Evolutionary conservation across 64 coral and sea anemone genomes (phyloP).

Genomic region (Montipora cactus): DNA sequence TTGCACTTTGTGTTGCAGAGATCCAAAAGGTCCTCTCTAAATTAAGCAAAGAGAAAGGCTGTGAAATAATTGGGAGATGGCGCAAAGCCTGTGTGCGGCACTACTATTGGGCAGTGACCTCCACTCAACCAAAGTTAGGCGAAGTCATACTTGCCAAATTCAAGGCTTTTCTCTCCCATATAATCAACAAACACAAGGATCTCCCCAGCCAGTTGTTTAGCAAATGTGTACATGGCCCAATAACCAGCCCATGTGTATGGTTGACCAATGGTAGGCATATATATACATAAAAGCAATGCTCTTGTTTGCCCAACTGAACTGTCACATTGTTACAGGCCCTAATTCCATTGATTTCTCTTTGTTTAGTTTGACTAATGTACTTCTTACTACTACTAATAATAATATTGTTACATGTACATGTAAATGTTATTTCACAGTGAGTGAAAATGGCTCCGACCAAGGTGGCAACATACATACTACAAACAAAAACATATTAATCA

Average conservation of each 20-base stretch:
- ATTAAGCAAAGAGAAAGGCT: conserved; percentile 65
- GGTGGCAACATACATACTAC: too few relatives aligned
- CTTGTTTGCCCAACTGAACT: too few relatives aligned
- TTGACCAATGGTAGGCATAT: conserved; percentile 49
- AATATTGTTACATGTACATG: too few relatives aligned
- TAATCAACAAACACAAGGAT: conserved; percentile 50
- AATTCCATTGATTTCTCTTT: too few relatives aligned
- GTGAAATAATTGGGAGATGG: conserved; percentile 41
- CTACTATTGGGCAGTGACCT: conserved; percentile 66
- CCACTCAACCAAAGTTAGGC: conserved; percentile 54
- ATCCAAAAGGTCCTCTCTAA: conserved; percentile 29
- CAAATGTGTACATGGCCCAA: conserved; percentile 44
- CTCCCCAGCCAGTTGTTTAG: conserved; percentile 57
- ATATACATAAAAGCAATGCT: neutral
- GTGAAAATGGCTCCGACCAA: too few relatives aligned
- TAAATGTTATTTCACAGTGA: too few relatives aligned
- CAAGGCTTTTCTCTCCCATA: conserved; percentile 57
- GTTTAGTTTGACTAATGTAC: too few relatives aligned
- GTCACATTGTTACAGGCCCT: too few relatives aligned
- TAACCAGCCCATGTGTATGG: conserved; percentile 63
- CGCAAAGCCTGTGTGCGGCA: conserved; percentile 62
- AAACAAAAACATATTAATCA: too few relatives aligned
- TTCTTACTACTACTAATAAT: too few relatives aligned
- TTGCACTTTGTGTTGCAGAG: too few relatives aligned
- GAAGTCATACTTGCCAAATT: conserved; percentile 75